phyloP scores from a whole-genome alignment of 2,888 invertebrate species.

The Lordiphosa fenestrarum region DNA sequence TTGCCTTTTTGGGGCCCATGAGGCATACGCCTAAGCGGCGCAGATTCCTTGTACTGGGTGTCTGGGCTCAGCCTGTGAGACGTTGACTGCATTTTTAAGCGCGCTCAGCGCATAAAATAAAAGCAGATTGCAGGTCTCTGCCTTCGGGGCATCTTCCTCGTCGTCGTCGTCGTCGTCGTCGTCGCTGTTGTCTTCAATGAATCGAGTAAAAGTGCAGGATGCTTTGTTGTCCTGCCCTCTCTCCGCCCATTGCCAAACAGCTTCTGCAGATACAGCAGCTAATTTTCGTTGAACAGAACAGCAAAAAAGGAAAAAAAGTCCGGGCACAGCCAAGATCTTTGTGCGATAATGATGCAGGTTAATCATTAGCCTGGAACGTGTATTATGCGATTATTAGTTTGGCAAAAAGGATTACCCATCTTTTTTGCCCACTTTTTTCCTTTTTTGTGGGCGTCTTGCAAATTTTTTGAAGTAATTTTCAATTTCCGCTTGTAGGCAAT shows the following conservation, averaged over 20 bases:
- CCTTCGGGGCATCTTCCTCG: slow-evolving; percentile 39
- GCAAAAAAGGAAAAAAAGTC: slow-evolving; percentile 23
- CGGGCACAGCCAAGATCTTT: slow-evolving; percentile 45
- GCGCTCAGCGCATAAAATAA: slow-evolving; percentile 71
- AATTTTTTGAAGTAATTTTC: slow-evolving; percentile 64
- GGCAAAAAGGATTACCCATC: slow-evolving; percentile 48
- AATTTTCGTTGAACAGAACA: slow-evolving; percentile 55
- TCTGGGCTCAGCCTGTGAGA: slow-evolving; percentile 47
- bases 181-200: slow-evolving; percentile 59
- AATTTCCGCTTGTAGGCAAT: slow-evolving; percentile 71
- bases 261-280: slow-evolving; percentile 80
- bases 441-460: slow-evolving; percentile 16
- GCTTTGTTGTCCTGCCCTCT: slow-evolving; percentile 61
- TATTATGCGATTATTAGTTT: slow-evolving; percentile 74
- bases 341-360: slow-evolving; percentile 77
- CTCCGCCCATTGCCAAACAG: slow-evolving; percentile 57
- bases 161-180: slow-evolving; percentile 1
- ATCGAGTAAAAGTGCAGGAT: slow-evolving; percentile 74
- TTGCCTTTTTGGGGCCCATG: slow-evolving; percentile 73
- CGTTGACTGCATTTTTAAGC: slow-evolving; percentile 75
- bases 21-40: slow-evolving; percentile 72
- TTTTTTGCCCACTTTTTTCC: background rate
- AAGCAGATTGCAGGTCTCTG: slow-evolving; percentile 64
- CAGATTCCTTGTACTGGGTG: slow-evolving; percentile 60
- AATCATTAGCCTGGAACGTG: slow-evolving; percentile 77